Evolutionary conservation across 2,113 vertebrate species (phyloP), one percentile per base, ranked within the genome.

Genomic region (Capricornis sumatraensis): DNA sequence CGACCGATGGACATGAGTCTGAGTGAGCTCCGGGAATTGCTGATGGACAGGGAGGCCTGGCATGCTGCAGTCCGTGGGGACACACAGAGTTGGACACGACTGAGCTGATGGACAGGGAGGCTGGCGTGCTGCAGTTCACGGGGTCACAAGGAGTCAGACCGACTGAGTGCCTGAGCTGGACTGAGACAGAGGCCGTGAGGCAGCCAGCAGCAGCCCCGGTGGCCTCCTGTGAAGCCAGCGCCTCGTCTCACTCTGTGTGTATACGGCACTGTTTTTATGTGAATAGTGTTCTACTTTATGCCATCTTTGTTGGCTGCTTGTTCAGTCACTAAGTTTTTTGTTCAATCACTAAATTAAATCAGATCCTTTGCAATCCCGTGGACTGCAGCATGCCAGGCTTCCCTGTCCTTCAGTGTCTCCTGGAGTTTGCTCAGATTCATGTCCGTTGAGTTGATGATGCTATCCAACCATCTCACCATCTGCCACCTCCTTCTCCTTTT

Each of bases 371-470:
- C 19, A 40, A 2, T 21, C 67, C 19, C 2, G 5, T 23, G n/a
- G 67, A 40, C 19, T 19, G 19, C n/a, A 71, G 67, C 10, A 1
- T 1, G 19, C 67, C 19, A 3, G n/a, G n/a, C n/a, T 71, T 40
- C 19, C 67, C n/a, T 23, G 67, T 12, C 67, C 67, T 71, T 40
- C 21, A 3, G 67, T 13, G 67, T 40, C 19, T 40, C n/a, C n/a
- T 11, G 5, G 67, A 71, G n/a, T 23, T 40, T 12, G n/a, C 67
- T 71, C 67, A 71, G 0, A 23, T 40, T 40, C 5, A 12, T 40
- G 67, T 40, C 67, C 11, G 0, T 40, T 40, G 67, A 71, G 67
- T 40, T 6, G 67, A 10, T 23, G 67, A 40, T 23, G 67, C 67
- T 2, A 3, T 40, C 67, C 4, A 40, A 13, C 67, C n/a, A 3